Evolutionary conservation across 2,888 invertebrate species (phyloP).

Genomic region (Arctia plantaginis): DNA sequence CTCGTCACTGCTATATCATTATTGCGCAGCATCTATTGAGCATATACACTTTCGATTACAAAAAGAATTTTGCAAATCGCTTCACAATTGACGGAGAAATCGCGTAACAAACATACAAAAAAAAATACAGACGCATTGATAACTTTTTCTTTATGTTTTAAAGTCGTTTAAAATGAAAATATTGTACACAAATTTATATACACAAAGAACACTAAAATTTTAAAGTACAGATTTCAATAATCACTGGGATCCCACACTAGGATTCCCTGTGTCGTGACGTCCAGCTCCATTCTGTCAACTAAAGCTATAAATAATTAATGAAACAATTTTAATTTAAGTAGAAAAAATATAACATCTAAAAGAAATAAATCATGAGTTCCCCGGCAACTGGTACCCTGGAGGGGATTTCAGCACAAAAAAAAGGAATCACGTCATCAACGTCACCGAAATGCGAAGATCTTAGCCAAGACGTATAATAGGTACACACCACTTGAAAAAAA

Average conservation of each 20-base stretch:
- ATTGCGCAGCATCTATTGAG: slow-evolving; percentile 44
- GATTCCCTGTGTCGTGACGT: background rate
- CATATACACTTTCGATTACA: background rate
- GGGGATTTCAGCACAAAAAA: background rate
- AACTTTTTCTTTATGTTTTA: too few species aligned
- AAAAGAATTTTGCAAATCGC: too few species aligned
- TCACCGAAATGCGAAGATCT: background rate
- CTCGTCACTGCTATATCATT: slow-evolving; percentile 32
- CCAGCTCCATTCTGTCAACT: background rate
- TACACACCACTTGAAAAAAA: background rate
- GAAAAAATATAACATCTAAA: too few species aligned
- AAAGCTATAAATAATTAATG: background rate
- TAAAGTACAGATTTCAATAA: too few species aligned
- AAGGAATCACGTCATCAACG: background rate
- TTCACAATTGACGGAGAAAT: too few species aligned
- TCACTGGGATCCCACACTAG: background rate
- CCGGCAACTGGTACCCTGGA: background rate
- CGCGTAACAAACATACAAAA: too few species aligned
- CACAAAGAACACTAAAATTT: too few species aligned
- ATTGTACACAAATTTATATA: too few species aligned
- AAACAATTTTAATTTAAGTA: too few species aligned
- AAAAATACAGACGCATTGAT: too few species aligned
- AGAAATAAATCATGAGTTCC: too few species aligned
- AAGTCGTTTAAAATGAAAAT: too few species aligned
- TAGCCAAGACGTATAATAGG: background rate